A percentile compares a stretch with the other conserved stretches of the same genome.
Evolutionary conservation across 1,140 invertebrate genomes (phyloP).

Genomic region (Galleria mellonella): DNA sequence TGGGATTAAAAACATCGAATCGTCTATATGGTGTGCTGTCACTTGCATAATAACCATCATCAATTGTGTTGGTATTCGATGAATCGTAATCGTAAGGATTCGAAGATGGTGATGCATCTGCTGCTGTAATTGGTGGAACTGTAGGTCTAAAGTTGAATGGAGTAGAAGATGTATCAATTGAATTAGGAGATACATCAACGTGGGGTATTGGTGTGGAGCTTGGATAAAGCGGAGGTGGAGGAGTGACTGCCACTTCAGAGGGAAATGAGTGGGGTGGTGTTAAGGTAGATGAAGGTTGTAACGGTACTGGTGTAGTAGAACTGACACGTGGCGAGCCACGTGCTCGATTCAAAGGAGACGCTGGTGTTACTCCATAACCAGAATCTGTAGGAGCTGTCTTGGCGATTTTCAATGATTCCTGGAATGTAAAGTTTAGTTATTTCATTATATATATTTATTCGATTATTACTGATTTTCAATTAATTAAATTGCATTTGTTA

Average conservation of each 20-base stretch:
- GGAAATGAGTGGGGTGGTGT: slow-evolving; percentile 39
- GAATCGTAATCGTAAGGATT: slow-evolving; percentile 47
- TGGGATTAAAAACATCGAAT: slow-evolving; percentile 43
- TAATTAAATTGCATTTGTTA: too few relatives aligned
- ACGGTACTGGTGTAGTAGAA: slow-evolving; percentile 42
- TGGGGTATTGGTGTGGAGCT: slow-evolving; percentile 47
- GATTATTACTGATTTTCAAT: too few relatives aligned
- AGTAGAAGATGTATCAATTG: slow-evolving; percentile 56
- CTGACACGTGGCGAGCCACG: slow-evolving; percentile 40
- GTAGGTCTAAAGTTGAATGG: slow-evolving; percentile 61
- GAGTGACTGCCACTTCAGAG: slow-evolving; percentile 38
- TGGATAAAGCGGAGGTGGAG: slow-evolving; percentile 26
- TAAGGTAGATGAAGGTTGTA: slow-evolving; percentile 50
- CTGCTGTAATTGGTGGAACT: slow-evolving; percentile 51
- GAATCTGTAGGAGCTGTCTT: slow-evolving; percentile 80
- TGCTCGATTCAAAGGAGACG: slow-evolving; percentile 29
- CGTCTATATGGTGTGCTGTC: slow-evolving; percentile 37
- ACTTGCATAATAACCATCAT: slow-evolving; percentile 53
- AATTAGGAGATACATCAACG: slow-evolving; percentile 67
- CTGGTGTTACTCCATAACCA: slow-evolving; percentile 76
- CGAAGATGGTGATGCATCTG: slow-evolving; percentile 42
- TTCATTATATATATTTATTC: too few relatives aligned
- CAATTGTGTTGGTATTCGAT: slow-evolving; percentile 51
- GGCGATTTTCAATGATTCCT: slow-evolving; percentile 81
- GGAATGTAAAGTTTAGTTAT: slow-evolving; percentile 14